phyloP scores from a whole-genome alignment of 2,888 invertebrate species.

The Drosophila siamana region DNA sequence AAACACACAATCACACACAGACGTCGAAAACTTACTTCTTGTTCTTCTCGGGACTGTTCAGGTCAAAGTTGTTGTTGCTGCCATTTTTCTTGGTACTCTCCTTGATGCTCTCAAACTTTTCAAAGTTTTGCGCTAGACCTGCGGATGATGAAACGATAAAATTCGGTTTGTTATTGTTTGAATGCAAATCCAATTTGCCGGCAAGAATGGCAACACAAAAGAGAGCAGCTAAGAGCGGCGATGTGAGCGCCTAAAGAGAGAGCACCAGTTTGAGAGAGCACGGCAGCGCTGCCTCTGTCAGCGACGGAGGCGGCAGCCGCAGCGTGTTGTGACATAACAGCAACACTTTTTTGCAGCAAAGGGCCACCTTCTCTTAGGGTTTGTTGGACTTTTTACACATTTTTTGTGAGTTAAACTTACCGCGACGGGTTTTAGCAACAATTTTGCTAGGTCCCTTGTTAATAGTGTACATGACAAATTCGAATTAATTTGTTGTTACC shows the following conservation, averaged over 20 bases:
- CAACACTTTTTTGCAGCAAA: conserved; percentile 59
- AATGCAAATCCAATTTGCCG: conserved; percentile 61
- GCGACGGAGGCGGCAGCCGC: conserved; percentile 31
- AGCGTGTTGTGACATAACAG: conserved; percentile 82
- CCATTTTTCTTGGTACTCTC: conserved; percentile 88
- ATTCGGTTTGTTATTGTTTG: conserved; percentile 58
- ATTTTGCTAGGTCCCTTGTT: conserved; percentile 95
- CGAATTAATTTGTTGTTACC: conserved; percentile 24
- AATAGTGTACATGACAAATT: conserved; percentile 92
- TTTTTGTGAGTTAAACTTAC: conserved; percentile 85
- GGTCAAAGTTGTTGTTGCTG: conserved; percentile 86
- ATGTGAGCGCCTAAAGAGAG: conserved; percentile 2
- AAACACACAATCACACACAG: background rate
- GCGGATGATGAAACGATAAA: conserved; percentile 14
- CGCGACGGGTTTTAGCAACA: conserved; percentile 93
- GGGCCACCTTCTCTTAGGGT: conserved; percentile 41
- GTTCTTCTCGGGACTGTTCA: conserved; percentile 88
- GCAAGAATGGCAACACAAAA: conserved; percentile 51
- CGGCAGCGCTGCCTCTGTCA: conserved; percentile 44
- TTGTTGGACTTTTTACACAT: conserved; percentile 45
- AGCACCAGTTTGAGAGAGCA: conserved; percentile 11
- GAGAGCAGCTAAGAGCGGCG: conserved; percentile 9
- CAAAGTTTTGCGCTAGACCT: conserved; percentile 93
- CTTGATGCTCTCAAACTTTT: conserved; percentile 91
- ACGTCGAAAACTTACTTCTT: conserved; percentile 86